Evolutionary conservation across 2,888 invertebrate genomes (phyloP), one percentile per base, ranked within the genome.

Genomic region (Nasonovia ribisnigri): DNA sequence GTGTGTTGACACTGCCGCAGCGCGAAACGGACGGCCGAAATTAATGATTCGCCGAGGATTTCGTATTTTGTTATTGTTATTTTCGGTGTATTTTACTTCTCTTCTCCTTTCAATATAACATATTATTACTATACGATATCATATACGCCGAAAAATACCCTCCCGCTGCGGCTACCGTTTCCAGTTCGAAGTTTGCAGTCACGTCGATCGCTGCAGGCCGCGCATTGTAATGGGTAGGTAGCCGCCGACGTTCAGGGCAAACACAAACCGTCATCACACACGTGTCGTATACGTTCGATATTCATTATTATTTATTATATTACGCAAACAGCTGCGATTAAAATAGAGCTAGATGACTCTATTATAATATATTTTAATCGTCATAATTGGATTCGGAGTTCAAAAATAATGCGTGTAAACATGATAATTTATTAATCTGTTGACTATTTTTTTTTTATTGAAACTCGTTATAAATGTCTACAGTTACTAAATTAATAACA

Each of bases 1-100:
- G 93, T 86, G 93, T 90, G 93, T 93, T 90, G 93, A 93, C 93
- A 93, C 89, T 60, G 93, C 8, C 16, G 42, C 36, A 36, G 60
- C 88, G 88, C 92, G 77, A 88, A 88, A 46, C 84, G 88, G 4
- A n/a, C 87, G n/a, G 29, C 24, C 57, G 48, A 84, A 93, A 93
- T 93, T 93, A 93, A 93, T 93, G 93, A 86, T 93, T 86, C 93
- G 67, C 36, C 48, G 57, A 77, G 84, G 60, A 90, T 90, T 93
- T 46, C 60, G 8, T 84, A n/a, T n/a, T n/a, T n/a, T n/a, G n/a
- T 54, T 91, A 84, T 91, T 20, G 42, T 26, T 24, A 87, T 92
- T 57, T 57, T 84, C 91, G 43, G 54, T 36, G 26, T 60, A 48
- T 90, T 60, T n/a, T 54, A 54, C 46, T 89, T 11, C 46, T 57